These are phyloP conservation scores for Orthosia cruda DNA, from an alignment of 2,888 invertebrate species.

Conservation along the genomic window DNA sequence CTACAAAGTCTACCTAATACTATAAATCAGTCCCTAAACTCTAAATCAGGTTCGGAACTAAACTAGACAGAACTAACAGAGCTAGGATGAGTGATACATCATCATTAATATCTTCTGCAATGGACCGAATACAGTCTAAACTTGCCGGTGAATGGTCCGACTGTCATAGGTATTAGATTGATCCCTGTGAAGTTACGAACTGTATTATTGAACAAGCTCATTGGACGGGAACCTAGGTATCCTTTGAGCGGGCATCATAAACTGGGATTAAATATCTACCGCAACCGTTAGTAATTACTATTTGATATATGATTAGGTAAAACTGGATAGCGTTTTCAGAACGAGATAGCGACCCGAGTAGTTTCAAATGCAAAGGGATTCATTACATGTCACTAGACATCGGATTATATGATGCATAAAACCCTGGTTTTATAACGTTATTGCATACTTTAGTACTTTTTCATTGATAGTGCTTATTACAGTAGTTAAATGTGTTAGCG, in stretches of 20 bases:
- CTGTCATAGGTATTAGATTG: constrained; percentile 45
- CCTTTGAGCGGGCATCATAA: background rate
- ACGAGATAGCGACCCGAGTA: no score
- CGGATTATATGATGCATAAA: no score
- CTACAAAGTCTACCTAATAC: background rate
- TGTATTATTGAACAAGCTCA: constrained; percentile 28
- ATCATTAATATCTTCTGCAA: constrained; percentile 45
- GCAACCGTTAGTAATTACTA: background rate
- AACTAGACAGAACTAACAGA: constrained; percentile 5
- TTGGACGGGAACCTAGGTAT: constrained; percentile 12
- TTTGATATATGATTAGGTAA: background rate
- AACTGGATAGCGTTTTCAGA: no score
- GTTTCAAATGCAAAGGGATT: no score
- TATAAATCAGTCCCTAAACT: background rate
- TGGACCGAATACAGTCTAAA: constrained; percentile 34
- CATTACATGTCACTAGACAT: no score
- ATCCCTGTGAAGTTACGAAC: constrained; percentile 35
- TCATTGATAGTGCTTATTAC: no score
- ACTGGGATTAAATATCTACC: background rate
- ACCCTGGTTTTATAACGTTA: no score
- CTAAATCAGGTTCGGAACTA: background rate
- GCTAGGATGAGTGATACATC: constrained; percentile 30
- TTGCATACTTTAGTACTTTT: no score
- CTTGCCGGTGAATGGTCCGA: constrained; percentile 34
- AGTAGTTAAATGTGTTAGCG: no score